Evolutionary conservation across 2,113 vertebrate species (phyloP).

Genomic region (Eurystomus gularis): DNA sequence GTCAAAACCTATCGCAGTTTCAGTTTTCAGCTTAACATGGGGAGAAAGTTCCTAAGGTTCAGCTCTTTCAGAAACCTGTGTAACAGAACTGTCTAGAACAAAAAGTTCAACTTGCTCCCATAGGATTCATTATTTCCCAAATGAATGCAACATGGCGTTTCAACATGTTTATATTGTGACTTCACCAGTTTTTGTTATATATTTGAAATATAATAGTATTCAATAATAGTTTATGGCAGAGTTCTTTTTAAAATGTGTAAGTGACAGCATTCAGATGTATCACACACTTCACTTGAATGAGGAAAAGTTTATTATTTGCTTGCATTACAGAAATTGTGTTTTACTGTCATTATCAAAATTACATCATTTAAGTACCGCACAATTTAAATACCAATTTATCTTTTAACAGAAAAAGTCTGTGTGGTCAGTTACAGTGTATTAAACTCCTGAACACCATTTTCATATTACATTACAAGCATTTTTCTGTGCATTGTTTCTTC

Average conservation of each 20-base stretch:
- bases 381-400: slow-evolving; percentile 66
- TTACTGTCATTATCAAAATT: slow-evolving; percentile 72
- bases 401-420: slow-evolving; percentile 41
- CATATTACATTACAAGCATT: slow-evolving; percentile 55
- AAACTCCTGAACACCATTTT: slow-evolving; percentile 38
- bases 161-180: slow-evolving; percentile 64
- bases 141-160: slow-evolving; percentile 61
- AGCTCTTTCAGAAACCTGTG: slow-evolving; percentile 10
- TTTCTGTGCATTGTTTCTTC: slow-evolving; percentile 7
- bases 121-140: slow-evolving; percentile 56
- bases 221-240: slow-evolving; percentile 10
- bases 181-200: slow-evolving; percentile 43
- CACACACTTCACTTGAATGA: slow-evolving; percentile 65
- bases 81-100: slow-evolving; percentile 59
- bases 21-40: neutral
- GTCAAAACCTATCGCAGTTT: neutral
- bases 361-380: slow-evolving; percentile 67
- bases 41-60: slow-evolving; percentile 40
- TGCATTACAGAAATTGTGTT: slow-evolving; percentile 53
- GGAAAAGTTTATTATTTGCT: slow-evolving; percentile 61
- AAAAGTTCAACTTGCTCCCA: slow-evolving; percentile 50
- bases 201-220: slow-evolving; percentile 63
- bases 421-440: slow-evolving; percentile 27
- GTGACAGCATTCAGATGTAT: slow-evolving; percentile 41
- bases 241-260: slow-evolving; percentile 7